Evolutionary conservation across 1,140 invertebrate genomes (phyloP).

Genomic region (Euschistus heros): DNA sequence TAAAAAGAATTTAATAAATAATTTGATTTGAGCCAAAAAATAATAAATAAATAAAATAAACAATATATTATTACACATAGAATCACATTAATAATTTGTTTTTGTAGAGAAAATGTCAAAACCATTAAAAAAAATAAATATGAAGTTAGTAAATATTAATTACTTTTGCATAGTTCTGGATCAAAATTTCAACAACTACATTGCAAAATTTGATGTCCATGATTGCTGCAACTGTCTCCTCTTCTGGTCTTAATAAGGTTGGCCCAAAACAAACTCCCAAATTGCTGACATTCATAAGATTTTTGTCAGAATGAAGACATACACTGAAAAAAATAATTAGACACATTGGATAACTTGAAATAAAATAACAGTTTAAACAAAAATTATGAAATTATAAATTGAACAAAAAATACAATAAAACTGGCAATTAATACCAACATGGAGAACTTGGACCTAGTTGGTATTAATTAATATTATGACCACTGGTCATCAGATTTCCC

Average conservation of each 20-base stretch:
- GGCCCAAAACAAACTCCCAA: constrained; percentile 97
- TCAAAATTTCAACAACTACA: constrained; percentile 92
- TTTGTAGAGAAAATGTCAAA: too few relatives aligned
- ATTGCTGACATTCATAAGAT: constrained; percentile 95
- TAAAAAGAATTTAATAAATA: too few relatives aligned
- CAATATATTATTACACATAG: too few relatives aligned
- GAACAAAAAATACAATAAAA: background rate
- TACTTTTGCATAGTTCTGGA: constrained; percentile 81
- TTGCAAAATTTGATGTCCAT: constrained; percentile 99
- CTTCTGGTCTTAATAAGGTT: constrained; percentile 84
- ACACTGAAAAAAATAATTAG: constrained; percentile 49
- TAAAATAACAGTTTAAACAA: background rate
- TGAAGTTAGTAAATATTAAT: background rate
- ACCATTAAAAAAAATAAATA: too few relatives aligned
- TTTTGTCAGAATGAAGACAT: constrained; percentile 71
- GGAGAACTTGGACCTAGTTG: too few relatives aligned
- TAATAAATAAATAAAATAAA: too few relatives aligned
- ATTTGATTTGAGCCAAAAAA: too few relatives aligned
- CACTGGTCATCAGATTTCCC: too few relatives aligned
- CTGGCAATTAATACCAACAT: too few relatives aligned
- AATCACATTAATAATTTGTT: too few relatives aligned
- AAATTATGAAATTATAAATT: constrained; percentile 4
- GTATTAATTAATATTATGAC: too few relatives aligned
- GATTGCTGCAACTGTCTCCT: constrained; percentile 94
- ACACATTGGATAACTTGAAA: background rate